A percentile compares a stretch with the other conserved stretches of the same genome.
These are phyloP conservation scores for Candidula unifasciata DNA, from an alignment of 2,888 invertebrate genomes.

Conservation along the genomic window DNA sequence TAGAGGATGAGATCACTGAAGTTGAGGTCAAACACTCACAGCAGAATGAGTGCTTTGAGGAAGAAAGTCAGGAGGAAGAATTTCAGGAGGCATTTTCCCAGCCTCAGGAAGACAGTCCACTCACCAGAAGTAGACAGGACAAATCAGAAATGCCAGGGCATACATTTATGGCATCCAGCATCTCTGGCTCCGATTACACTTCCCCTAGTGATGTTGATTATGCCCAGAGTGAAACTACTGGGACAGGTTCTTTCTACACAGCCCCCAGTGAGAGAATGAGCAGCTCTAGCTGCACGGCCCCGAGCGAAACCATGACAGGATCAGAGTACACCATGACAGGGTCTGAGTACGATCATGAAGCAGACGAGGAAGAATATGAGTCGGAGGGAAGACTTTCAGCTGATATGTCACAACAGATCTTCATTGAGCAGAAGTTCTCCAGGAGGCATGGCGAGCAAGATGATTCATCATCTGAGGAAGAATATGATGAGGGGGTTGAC, in stretches of 20 bases:
- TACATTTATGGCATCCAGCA: slow-evolving; percentile 51
- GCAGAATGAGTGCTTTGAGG: slow-evolving; percentile 26
- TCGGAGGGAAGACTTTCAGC: slow-evolving; percentile 67
- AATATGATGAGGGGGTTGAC: slow-evolving; percentile 31
- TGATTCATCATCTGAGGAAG: slow-evolving; percentile 40
- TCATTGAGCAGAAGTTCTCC: slow-evolving; percentile 67
- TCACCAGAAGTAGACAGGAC: slow-evolving; percentile 16
- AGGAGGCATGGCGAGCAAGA: slow-evolving; percentile 15
- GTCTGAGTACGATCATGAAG: slow-evolving; percentile 49
- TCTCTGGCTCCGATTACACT: slow-evolving; percentile 63
- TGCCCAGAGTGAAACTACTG: slow-evolving; percentile 42
- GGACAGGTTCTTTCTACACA: slow-evolving; percentile 46
- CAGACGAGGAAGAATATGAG: slow-evolving; percentile 57
- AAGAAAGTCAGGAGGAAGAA: slow-evolving; percentile 35
- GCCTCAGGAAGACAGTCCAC: slow-evolving; percentile 22
- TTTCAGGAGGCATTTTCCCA: slow-evolving; percentile 26
- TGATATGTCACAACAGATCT: slow-evolving; percentile 74
- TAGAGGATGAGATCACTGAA: slow-evolving; percentile 51
- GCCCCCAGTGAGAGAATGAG: slow-evolving; percentile 44
- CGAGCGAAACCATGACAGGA: slow-evolving; percentile 55
- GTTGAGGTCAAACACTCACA: slow-evolving; percentile 22
- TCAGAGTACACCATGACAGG: slow-evolving; percentile 56
- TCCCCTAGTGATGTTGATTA: slow-evolving; percentile 40
- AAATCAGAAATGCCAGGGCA: slow-evolving; percentile 54
- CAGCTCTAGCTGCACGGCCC: slow-evolving; percentile 48